phyloP scores from a whole-genome alignment of 2,888 invertebrate species.

The Alloscopus bannaensis region DNA sequence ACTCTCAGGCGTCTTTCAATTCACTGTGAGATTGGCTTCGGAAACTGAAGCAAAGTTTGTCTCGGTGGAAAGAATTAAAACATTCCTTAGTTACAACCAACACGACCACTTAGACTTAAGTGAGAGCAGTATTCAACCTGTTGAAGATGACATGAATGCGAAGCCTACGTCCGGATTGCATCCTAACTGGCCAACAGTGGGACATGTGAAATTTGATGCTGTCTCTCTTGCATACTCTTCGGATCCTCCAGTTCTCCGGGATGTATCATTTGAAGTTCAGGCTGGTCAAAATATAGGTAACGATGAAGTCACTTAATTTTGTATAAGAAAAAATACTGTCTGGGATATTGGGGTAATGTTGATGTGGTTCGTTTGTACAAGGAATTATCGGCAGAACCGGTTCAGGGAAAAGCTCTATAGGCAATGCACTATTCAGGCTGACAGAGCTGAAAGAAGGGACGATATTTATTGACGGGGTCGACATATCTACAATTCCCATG shows the following conservation, averaged over 20 bases:
- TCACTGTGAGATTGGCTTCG: conserved; percentile 77
- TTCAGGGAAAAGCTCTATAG: conserved; percentile 79
- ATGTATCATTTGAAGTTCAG: conserved; percentile 78
- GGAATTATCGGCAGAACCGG: conserved; percentile 78
- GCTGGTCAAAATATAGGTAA: conserved; percentile 80
- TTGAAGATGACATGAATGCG: not conserved
- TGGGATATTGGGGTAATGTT: too few species aligned
- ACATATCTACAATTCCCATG: conserved; percentile 77
- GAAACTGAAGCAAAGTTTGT: conserved; percentile 78
- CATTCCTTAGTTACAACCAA: conserved; percentile 71
- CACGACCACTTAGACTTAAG: conserved; percentile 47
- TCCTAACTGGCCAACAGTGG: conserved; percentile 78
- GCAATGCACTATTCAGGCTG: conserved; percentile 79
- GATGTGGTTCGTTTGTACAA: too few species aligned
- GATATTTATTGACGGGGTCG: conserved; percentile 78
- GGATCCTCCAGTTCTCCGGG: conserved; percentile 77
- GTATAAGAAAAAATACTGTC: not conserved
- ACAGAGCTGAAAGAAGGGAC: conserved; percentile 78
- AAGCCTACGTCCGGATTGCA: conserved; percentile 62
- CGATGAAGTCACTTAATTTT: not conserved
- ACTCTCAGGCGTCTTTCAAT: conserved; percentile 80
- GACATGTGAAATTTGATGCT: conserved; percentile 77
- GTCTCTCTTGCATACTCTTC: conserved; percentile 78
- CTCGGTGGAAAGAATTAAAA: conserved; percentile 77
- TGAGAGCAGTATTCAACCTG: not conserved